Evolutionary conservation across 2,888 invertebrate species (phyloP).

Genomic region (Thumatha senex): DNA sequence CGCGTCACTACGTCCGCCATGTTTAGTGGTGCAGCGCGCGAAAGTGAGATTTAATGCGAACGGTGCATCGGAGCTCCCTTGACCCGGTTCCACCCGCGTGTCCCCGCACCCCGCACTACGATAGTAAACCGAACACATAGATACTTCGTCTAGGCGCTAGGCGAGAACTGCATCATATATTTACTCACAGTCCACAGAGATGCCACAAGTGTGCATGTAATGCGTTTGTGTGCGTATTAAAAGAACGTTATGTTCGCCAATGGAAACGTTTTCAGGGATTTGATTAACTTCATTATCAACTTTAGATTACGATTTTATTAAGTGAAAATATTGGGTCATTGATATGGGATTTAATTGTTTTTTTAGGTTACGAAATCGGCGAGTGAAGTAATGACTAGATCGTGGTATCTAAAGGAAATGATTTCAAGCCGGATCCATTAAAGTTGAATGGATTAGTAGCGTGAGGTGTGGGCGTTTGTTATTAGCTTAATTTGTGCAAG

Average conservation of each 20-base stretch:
- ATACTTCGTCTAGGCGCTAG: constrained; percentile 53
- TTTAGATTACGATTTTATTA: constrained; percentile 33
- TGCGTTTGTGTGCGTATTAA: constrained; percentile 35
- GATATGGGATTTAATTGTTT: constrained; percentile 31
- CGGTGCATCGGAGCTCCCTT: constrained; percentile 82
- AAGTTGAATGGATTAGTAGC: constrained; percentile 9
- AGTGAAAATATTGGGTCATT: constrained; percentile 37
- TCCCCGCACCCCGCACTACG: constrained; percentile 58
- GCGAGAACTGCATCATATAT: constrained; percentile 49
- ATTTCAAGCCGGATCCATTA: constrained; percentile 37
- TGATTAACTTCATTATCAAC: constrained; percentile 41
- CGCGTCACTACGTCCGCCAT: constrained; percentile 71
- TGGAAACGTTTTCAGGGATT: constrained; percentile 56
- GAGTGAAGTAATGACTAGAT: constrained; percentile 29
- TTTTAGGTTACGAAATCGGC: constrained; percentile 30
- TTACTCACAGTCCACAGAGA: constrained; percentile 18
- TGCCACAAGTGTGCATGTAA: constrained; percentile 20
- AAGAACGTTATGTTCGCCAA: constrained; percentile 34
- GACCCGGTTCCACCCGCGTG: constrained; percentile 67
- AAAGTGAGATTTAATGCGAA: constrained; percentile 83
- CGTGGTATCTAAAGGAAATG: constrained; percentile 44
- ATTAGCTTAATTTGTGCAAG: constrained; percentile 38
- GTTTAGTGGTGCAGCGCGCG: constrained; percentile 76
- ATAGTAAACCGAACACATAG: constrained; percentile 66
- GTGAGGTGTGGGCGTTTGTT: constrained; percentile 9